These are phyloP conservation scores for Morone saxatilis DNA, from an alignment of 2,113 vertebrate genomes.

Conservation along the genomic window DNA sequence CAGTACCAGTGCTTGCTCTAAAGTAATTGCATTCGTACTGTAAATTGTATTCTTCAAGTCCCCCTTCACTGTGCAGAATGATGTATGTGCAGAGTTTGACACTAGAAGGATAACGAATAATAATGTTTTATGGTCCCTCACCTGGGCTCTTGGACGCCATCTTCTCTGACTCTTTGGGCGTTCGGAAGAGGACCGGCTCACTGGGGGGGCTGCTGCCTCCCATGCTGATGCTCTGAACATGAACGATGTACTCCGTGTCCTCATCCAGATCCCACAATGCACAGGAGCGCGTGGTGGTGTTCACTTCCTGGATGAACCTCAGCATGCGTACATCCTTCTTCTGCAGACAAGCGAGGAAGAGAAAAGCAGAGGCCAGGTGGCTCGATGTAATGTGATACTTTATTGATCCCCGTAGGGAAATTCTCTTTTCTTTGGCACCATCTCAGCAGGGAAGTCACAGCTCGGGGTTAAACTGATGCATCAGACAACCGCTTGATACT, in stretches of 20 bases:
- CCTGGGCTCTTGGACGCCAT: slow-evolving; percentile 94
- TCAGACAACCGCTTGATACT: neutral
- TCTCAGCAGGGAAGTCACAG: slow-evolving; percentile 9
- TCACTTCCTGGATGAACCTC: slow-evolving; percentile 97
- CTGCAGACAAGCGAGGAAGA: slow-evolving; percentile 73
- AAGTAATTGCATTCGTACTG: neutral
- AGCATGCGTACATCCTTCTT: slow-evolving; percentile 97
- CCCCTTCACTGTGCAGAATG: too few relatives aligned
- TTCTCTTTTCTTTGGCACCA: slow-evolving; percentile 26
- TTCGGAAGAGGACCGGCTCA: slow-evolving; percentile 94
- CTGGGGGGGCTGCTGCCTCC: slow-evolving; percentile 94
- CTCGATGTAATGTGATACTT: slow-evolving; percentile 7
- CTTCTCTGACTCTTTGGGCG: slow-evolving; percentile 94
- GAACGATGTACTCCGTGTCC: slow-evolving; percentile 96
- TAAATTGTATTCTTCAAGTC: neutral
- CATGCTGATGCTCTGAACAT: slow-evolving; percentile 95
- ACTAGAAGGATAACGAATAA: too few relatives aligned
- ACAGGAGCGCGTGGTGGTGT: slow-evolving; percentile 97
- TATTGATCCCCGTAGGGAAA: slow-evolving; percentile 15
- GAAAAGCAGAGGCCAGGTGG: neutral
- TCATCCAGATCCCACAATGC: slow-evolving; percentile 96
- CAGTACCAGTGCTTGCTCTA: neutral
- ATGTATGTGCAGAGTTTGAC: too few relatives aligned
- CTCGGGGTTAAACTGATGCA: slow-evolving; percentile 22
- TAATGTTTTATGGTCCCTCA: slow-evolving; percentile 61